Evolutionary conservation across 2,797 vertebrate genomes (phyloP).

Genomic region (Pseudocheirus occidentalis): DNA sequence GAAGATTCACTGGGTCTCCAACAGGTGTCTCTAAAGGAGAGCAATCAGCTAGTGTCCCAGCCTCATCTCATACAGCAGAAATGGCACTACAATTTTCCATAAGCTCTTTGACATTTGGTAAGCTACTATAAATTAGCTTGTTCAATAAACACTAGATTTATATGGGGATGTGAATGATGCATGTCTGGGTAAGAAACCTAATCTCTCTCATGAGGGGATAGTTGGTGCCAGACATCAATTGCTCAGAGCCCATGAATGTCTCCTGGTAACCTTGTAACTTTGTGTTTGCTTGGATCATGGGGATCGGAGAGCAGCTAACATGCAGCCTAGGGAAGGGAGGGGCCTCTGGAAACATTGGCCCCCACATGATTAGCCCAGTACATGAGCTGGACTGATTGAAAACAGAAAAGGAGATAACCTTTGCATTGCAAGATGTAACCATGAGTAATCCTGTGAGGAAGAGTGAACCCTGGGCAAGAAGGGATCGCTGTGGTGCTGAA

Average conservation of each 20-base stretch:
- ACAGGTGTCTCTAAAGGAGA: neutral
- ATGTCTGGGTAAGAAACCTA: conserved; percentile 62
- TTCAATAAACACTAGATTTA: conserved; percentile 77
- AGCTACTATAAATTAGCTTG: conserved; percentile 69
- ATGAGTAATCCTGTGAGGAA: conserved; percentile 68
- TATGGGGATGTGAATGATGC: conserved; percentile 68
- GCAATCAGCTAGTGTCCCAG: neutral
- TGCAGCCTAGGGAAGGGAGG: conserved; percentile 53
- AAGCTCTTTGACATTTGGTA: conserved; percentile 79
- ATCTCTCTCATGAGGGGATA: conserved; percentile 68
- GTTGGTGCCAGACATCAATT: conserved; percentile 75
- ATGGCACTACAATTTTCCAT: conserved; percentile 52
- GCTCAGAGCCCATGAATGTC: conserved; percentile 76
- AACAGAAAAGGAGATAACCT: conserved; percentile 68
- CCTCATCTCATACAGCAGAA: conserved; percentile 32
- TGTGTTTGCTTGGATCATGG: conserved; percentile 55
- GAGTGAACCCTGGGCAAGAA: conserved; percentile 61
- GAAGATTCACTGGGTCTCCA: neutral
- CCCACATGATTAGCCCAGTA: conserved; percentile 57
- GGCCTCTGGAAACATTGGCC: conserved; percentile 67
- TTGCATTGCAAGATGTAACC: conserved; percentile 62
- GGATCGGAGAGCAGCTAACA: conserved; percentile 56
- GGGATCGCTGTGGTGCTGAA: conserved; percentile 56
- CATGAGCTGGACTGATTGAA: conserved; percentile 50
- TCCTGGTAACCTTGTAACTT: conserved; percentile 78